Percentiles rank a stretch among this genome's conserved stretches.
Conservation (phyloP, 2,888 invertebrate species). For the Pammene aurita region DNA sequence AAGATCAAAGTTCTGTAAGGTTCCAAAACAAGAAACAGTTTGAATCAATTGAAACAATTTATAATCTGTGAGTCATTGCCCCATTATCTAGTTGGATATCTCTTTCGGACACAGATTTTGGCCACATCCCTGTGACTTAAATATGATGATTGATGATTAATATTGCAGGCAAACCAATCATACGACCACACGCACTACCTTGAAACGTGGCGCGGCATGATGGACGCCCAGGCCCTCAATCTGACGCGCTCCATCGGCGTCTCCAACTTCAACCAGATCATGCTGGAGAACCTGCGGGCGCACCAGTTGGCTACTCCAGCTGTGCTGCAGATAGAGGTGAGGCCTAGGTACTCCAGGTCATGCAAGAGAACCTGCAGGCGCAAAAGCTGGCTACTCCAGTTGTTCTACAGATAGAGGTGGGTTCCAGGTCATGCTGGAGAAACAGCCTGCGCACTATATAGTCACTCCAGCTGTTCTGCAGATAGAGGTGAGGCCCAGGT, state of each 20-base stretch:
- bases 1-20: no score
- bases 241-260: slow-evolving; percentile 87
- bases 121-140: neutral
- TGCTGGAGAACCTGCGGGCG: slow-evolving; percentile 85
- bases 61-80: no score
- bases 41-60: no score
- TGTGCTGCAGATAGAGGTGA: slow-evolving; percentile 81
- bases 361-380: slow-evolving; percentile 85
- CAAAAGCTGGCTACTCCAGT: slow-evolving; percentile 82
- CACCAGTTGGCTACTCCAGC: slow-evolving; percentile 82
- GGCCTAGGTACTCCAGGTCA: slow-evolving; percentile 53
- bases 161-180: slow-evolving; percentile 53
- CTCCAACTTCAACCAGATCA: slow-evolving; percentile 89
- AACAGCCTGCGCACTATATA: slow-evolving; percentile 80
- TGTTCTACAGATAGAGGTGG: slow-evolving; percentile 81
- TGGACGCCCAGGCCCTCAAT: slow-evolving; percentile 84
- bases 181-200: slow-evolving; percentile 83
- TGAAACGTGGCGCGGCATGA: slow-evolving; percentile 88
- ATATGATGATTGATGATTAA: neutral
- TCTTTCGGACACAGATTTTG: no score
- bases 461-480: slow-evolving; percentile 85
- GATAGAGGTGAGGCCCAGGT: slow-evolving; percentile 50
- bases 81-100: no score
- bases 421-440: slow-evolving; percentile 81
- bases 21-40: no score